A percentile compares a stretch with the other conserved stretches of the same genome.
phyloP scores from a whole-genome alignment of 1,140 invertebrate species.

The Oscheius sp. region DNA sequence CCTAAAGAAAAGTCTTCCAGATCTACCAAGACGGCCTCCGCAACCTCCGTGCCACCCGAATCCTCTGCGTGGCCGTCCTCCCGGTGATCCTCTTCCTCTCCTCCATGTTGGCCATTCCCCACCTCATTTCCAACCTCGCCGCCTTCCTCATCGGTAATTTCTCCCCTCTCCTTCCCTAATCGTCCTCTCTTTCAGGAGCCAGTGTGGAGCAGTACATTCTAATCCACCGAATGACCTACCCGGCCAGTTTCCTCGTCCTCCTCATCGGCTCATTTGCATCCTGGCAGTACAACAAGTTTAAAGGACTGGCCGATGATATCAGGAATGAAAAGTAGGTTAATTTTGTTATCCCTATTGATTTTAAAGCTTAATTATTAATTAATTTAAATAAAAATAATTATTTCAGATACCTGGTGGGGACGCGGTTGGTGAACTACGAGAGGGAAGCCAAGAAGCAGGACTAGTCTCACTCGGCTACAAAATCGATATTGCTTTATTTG shows the following conservation, averaged over 20 bases:
- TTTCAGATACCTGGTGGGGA: slow-evolving; percentile 78
- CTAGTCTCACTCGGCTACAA: too few species aligned
- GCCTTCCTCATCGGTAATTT: slow-evolving; percentile 38
- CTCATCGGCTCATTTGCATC: slow-evolving; percentile 72
- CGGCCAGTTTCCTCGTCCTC: slow-evolving; percentile 75
- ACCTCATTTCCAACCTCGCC: slow-evolving; percentile 13
- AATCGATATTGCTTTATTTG: too few species aligned
- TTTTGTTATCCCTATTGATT: too few species aligned
- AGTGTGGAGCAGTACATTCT: slow-evolving; percentile 72
- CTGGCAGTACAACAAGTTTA: slow-evolving; percentile 83
- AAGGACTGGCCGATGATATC: slow-evolving; percentile 91
- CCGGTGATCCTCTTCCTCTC: slow-evolving; percentile 74
- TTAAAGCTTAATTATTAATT: too few species aligned
- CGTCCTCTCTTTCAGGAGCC: slow-evolving; percentile 35
- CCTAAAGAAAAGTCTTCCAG: slow-evolving; percentile 54
- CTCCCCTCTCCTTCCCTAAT: not conserved
- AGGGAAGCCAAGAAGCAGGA: slow-evolving; percentile 36
- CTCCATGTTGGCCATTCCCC: slow-evolving; percentile 44
- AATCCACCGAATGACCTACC: slow-evolving; percentile 84
- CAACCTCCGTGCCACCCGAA: slow-evolving; percentile 83
- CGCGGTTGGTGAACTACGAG: slow-evolving; percentile 90
- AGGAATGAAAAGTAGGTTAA: slow-evolving; percentile 87
- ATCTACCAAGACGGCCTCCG: slow-evolving; percentile 80
- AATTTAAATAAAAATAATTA: slow-evolving; percentile 36
- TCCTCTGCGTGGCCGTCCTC: slow-evolving; percentile 78